These are phyloP conservation scores for Montipora efflorescens DNA, from an alignment of 64 coral and sea anemone species.

Conservation along the genomic window DNA sequence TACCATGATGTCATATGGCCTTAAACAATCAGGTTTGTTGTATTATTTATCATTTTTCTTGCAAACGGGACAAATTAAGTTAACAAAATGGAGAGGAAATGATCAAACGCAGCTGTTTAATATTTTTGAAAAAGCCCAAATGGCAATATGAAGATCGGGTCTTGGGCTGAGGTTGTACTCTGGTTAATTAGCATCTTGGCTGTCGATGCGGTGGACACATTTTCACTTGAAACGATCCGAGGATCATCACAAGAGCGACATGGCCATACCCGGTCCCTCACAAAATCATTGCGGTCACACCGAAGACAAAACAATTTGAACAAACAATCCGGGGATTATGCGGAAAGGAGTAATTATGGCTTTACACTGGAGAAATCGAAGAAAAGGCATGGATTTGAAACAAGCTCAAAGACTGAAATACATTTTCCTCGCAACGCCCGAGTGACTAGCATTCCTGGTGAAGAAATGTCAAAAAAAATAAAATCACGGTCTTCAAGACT, in stretches of 20 bases:
- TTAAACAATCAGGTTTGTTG: conserved; percentile 17
- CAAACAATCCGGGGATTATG: neutral
- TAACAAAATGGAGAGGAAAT: conserved; percentile 7
- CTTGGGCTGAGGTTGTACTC: neutral
- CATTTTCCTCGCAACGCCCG: neutral
- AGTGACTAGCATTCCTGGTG: neutral
- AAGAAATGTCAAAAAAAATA: neutral
- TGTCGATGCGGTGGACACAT: neutral
- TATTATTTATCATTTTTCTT: conserved; percentile 3
- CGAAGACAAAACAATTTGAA: neutral
- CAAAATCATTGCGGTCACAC: neutral
- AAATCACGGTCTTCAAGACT: neutral
- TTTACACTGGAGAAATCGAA: neutral
- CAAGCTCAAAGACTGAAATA: neutral
- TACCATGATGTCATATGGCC: conserved; percentile 28
- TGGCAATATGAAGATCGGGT: neutral
- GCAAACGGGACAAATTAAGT: neutral
- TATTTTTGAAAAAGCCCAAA: neutral
- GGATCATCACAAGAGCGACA: neutral
- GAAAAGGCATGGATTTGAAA: neutral
- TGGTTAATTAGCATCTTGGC: neutral
- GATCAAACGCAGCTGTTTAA: neutral
- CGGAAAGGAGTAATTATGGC: no score
- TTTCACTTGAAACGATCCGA: neutral
- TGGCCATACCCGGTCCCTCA: neutral